Conservation (phyloP, 2,888 invertebrate genomes). For the Andrena haemorrhoa region DNA sequence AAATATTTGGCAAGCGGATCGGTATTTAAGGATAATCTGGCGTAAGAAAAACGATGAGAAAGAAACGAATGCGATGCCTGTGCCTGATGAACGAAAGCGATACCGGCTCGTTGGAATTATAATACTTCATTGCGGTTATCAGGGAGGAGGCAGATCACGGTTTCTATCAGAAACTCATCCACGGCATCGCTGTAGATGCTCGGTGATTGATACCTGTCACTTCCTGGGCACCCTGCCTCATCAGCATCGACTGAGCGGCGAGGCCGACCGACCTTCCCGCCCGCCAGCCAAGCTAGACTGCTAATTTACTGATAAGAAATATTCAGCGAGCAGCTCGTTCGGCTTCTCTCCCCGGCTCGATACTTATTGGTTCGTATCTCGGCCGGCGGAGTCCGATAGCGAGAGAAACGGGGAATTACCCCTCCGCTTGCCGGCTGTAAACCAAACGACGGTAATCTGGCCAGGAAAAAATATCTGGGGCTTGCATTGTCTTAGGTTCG, state of each 20-base stretch:
- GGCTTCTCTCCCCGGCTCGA: conserved; percentile 62
- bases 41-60: too few relatives aligned
- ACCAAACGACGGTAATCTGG: conserved; percentile 61
- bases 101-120: conserved; percentile 32
- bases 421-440: conserved; percentile 33
- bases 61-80: too few relatives aligned
- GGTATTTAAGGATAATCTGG: too few relatives aligned
- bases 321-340: conserved; percentile 70
- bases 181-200: conserved; percentile 62
- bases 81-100: neutral
- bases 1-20: too few relatives aligned
- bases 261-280: conserved; percentile 67
- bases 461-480: conserved; percentile 20
- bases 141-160: conserved; percentile 10
- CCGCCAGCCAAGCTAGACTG: conserved; percentile 71
- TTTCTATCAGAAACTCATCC: conserved; percentile 71
- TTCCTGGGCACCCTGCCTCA: conserved; percentile 77
- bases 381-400: conserved; percentile 63
- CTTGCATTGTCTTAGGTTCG: conserved; percentile 46
- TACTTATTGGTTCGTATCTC: conserved; percentile 81
- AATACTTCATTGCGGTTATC: conserved; percentile 42
- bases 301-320: conserved; percentile 83
- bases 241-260: conserved; percentile 78
- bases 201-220: conserved; percentile 78
- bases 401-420: conserved; percentile 64